Conservation (phyloP, 30 jellyfish, hydroid and myxozoan genomes). For the Aurelia sp. region DNA sequence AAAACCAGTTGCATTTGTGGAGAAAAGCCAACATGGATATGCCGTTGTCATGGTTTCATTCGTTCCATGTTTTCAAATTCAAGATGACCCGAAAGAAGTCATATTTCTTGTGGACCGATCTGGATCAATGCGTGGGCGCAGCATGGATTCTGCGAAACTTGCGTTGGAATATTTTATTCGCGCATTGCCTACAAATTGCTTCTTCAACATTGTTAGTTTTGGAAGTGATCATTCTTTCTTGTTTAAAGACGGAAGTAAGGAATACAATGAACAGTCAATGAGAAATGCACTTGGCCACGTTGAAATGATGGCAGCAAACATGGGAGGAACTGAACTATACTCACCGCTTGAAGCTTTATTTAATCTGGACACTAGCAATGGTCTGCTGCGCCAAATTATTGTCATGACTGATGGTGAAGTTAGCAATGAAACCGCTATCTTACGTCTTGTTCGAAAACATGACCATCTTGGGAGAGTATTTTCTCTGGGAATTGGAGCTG, state of each 20-base stretch:
- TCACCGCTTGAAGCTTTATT: neutral
- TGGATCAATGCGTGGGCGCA: conserved; percentile 3
- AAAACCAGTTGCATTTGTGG: conserved; percentile 6
- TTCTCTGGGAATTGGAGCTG: neutral
- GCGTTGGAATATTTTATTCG: neutral
- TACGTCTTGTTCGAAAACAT: conserved; percentile 5
- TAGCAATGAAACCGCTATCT: neutral
- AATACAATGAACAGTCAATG: neutral
- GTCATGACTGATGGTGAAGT: conserved; percentile 35
- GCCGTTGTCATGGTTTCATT: conserved; percentile 28
- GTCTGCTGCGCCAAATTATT: conserved; percentile 3
- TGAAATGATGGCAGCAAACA: conserved; percentile 2
- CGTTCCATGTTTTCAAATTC: neutral
- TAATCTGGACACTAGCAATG: neutral
- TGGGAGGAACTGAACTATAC: conserved; percentile 18
- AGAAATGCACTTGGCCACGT: neutral
- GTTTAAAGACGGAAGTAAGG: conserved; percentile 8
- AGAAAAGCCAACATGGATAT: neutral
- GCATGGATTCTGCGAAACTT: neutral
- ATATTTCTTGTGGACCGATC: conserved; percentile 14
- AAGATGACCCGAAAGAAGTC: conserved; percentile 8
- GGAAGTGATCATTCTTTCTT: neutral
- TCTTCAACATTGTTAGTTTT: conserved; percentile 19
- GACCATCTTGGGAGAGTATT: neutral
- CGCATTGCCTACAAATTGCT: neutral